Conservation (phyloP, 2,797 vertebrate genomes). For the Hoplostethus atlanticus region DNA sequence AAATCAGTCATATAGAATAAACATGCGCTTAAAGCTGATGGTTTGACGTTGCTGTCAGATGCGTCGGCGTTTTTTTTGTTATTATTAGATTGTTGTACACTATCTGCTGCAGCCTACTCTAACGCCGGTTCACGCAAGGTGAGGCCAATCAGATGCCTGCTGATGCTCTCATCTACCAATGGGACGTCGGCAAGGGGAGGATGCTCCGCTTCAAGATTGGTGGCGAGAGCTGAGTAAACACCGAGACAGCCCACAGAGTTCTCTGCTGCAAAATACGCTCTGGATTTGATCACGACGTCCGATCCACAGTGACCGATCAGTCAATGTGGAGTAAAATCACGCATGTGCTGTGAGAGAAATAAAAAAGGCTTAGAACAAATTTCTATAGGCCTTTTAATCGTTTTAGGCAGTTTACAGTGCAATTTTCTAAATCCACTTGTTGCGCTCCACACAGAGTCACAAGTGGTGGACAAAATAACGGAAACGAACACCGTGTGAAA, state of each 20-base stretch:
- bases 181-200: slow-evolving; percentile 43
- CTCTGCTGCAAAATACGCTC: slow-evolving; percentile 4
- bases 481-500: no score
- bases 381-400: no score
- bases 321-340: no score
- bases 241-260: not conserved
- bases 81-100: slow-evolving; percentile 54
- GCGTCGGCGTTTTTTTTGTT: slow-evolving; percentile 50
- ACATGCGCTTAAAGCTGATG: slow-evolving; percentile 11
- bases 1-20: not conserved
- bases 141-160: slow-evolving; percentile 60
- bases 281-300: slow-evolving; percentile 3
- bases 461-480: no score
- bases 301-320: no score
- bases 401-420: no score
- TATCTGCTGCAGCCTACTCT: slow-evolving; percentile 55
- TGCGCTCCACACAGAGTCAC: no score
- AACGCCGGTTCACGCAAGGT: slow-evolving; percentile 33
- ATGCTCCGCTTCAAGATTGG: slow-evolving; percentile 52
- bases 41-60: slow-evolving; percentile 27
- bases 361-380: no score
- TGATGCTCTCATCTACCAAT: slow-evolving; percentile 59
- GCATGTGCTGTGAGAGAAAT: no score
- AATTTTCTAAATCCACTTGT: no score
- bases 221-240: slow-evolving; percentile 38